These are phyloP conservation scores for Corydoras sp. DNA, from an alignment of 2,113 vertebrate species.

Conservation along the genomic window DNA sequence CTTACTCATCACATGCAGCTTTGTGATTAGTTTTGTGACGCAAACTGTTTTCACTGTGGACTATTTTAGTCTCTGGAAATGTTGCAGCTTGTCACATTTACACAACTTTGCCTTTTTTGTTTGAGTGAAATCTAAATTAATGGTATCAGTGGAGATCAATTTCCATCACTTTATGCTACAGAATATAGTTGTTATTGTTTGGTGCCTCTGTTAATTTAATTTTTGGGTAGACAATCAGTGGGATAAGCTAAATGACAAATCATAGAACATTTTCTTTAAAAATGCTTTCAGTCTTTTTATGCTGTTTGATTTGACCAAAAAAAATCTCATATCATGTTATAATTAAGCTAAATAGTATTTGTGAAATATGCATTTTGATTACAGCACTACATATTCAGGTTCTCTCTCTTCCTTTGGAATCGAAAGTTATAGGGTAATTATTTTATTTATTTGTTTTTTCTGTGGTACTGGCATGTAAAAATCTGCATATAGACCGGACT, in stretches of 20 bases:
- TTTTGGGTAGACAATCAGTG: slow-evolving; percentile 65
- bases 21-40: slow-evolving; percentile 22
- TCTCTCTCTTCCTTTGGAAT: too few species aligned
- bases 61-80: slow-evolving; percentile 29
- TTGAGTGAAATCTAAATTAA: slow-evolving; percentile 24
- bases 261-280: slow-evolving; percentile 27
- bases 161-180: too few species aligned
- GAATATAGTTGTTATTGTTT: slow-evolving; percentile 45
- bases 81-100: slow-evolving; percentile 14
- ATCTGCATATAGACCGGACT: too few species aligned
- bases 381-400: too few species aligned
- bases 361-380: too few species aligned
- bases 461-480: too few species aligned
- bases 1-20: slow-evolving; percentile 31
- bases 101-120: slow-evolving; percentile 33
- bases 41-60: slow-evolving; percentile 32
- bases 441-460: too few species aligned
- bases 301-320: too few species aligned
- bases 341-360: too few species aligned
- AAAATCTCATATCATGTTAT: too few species aligned
- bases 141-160: too few species aligned
- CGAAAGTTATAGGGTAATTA: too few species aligned
- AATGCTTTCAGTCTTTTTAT: neutral
- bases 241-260: slow-evolving; percentile 43
- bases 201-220: slow-evolving; percentile 56